These are phyloP conservation scores for Vidua chalybeata DNA, from an alignment of 2,113 vertebrate species.

Conservation along the genomic window DNA sequence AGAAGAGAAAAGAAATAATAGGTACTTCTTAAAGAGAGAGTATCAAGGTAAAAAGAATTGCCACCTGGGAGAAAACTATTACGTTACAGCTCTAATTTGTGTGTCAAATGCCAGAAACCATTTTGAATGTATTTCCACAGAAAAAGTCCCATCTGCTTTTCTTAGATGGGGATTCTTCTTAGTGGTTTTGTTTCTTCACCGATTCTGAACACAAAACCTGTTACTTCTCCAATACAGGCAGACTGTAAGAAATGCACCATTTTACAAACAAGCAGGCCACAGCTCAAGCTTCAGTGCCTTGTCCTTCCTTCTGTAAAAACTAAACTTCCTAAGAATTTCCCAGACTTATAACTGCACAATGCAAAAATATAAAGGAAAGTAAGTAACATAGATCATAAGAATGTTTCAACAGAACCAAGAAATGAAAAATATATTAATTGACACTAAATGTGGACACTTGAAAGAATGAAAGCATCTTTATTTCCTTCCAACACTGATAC, in stretches of 20 bases:
- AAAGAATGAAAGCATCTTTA: neutral
- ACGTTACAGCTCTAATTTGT: neutral
- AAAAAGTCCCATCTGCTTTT: neutral
- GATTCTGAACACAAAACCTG: neutral
- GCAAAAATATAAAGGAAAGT: neutral
- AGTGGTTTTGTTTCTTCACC: neutral
- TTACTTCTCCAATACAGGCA: neutral
- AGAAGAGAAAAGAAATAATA: neutral
- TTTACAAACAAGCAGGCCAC: accelerated
- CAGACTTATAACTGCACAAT: neutral
- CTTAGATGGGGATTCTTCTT: neutral
- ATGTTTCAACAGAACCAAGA: neutral
- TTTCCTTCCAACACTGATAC: neutral
- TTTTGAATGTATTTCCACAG: neutral
- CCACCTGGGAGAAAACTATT: neutral
- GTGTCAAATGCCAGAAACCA: neutral
- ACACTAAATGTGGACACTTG: neutral
- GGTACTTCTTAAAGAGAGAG: neutral
- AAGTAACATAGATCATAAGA: neutral
- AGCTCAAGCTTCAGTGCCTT: neutral
- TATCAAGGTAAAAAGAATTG: neutral
- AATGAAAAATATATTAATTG: neutral
- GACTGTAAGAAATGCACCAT: neutral
- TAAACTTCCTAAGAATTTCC: neutral
- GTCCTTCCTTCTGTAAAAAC: neutral